These are phyloP conservation scores for Pelochelys cantorii DNA, from an alignment of 2,797 vertebrate genomes.

Conservation along the genomic window DNA sequence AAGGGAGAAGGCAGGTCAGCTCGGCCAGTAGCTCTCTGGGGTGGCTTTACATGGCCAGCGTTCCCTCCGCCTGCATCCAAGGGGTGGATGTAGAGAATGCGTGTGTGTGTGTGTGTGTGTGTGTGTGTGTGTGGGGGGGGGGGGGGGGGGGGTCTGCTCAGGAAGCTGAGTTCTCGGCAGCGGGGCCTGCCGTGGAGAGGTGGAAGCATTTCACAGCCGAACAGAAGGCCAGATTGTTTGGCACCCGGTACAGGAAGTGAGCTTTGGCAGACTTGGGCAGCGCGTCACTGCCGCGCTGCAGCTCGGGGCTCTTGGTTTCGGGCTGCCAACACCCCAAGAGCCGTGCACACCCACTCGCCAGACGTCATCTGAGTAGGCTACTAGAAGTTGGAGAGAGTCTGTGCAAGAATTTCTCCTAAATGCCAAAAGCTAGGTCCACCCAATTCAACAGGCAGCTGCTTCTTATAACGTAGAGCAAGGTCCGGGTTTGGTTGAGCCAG, in stretches of 20 bases:
- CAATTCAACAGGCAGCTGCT: no score
- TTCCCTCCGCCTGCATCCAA: neutral
- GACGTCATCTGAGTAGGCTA: neutral
- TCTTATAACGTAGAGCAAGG: no score
- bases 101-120: no score
- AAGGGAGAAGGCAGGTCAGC: no score
- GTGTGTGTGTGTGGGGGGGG: no score
- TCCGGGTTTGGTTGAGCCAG: no score
- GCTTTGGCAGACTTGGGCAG: fast-evolving
- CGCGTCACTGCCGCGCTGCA: fast-evolving
- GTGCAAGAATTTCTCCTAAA: no score
- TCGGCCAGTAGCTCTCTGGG: no score
- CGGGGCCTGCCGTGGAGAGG: neutral
- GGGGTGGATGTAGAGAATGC: neutral
- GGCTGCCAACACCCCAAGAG: fast-evolving
- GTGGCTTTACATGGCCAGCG: no score
- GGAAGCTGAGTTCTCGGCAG: neutral
- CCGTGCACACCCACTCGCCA: neutral
- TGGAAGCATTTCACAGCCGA: fast-evolving
- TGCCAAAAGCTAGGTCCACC: no score
- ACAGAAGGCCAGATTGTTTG: neutral
- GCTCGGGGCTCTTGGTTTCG: neutral
- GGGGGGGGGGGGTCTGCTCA: no score
- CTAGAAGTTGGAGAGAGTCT: no score
- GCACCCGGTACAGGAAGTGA: neutral